Evolutionary conservation across 2,888 invertebrate species (phyloP).

Genomic region (Schizaphis graminum): DNA sequence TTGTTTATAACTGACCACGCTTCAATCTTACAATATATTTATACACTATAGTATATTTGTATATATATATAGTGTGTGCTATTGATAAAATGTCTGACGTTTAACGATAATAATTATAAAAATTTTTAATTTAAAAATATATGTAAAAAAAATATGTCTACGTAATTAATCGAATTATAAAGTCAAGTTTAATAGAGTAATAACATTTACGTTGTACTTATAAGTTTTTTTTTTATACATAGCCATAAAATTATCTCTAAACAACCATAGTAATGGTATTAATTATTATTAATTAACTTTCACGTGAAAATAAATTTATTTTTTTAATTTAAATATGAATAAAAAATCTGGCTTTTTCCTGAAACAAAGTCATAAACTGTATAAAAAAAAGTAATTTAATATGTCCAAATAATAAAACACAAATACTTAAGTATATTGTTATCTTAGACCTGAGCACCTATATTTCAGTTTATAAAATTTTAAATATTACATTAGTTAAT

Average conservation of each 20-base stretch:
- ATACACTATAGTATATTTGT: not conserved
- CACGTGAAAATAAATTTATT: not conserved
- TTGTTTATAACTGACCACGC: not conserved
- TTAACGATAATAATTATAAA: not conserved
- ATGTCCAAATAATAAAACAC: not conserved
- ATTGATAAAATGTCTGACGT: not conserved
- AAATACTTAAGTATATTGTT: not conserved
- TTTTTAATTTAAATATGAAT: not conserved
- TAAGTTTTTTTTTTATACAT: not conserved
- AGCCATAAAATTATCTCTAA: not conserved
- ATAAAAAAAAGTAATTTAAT: not conserved
- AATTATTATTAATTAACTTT: not conserved
- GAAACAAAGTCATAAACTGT: constrained; percentile 15
- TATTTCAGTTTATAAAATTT: not conserved
- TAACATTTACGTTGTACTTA: not conserved
- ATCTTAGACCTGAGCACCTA: not conserved
- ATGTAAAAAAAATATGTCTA: not conserved
- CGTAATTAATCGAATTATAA: not conserved
- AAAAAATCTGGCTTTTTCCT: not conserved
- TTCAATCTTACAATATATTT: not conserved
- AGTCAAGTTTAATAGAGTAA: not conserved
- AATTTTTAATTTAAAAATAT: not conserved
- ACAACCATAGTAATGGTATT: not conserved
- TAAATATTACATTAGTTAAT: not conserved
- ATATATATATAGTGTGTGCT: not conserved